Evolutionary conservation across 1,140 invertebrate species (phyloP), one percentile per base, ranked within the genome.

Genomic region (Neodiprion virginianus): DNA sequence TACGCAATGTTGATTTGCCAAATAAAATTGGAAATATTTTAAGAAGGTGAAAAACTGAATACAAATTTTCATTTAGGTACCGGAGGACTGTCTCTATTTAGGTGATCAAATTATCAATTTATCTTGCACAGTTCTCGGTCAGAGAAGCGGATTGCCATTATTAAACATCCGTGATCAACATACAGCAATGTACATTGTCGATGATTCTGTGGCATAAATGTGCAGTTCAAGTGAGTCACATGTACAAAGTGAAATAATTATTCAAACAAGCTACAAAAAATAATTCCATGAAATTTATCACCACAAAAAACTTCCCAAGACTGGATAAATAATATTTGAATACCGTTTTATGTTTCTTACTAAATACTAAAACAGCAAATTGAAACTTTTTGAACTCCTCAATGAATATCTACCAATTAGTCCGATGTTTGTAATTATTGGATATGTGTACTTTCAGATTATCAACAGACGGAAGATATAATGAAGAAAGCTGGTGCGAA

Each of bases 401-500:
- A 40, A 40, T 1, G 28, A 40, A 1, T 40, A 40, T 40, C 28
- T 40, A 40, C 28, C 28, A 40, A 0, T 40, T 5, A 40, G 5
- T 40, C 28, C 5, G 28, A 5, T 40, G 28, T 40, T 40, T 40
- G 1, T 40, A 40, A 40, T 40, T 40, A 3, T 40, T 40, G 28
- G 28, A 40, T 40, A 40, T 40, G 28, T 40, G 5, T 5, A 40
- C 28, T 50, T 66, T 17, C 10, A 71, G 53, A 21, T 71, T 70
- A 47, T 72, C 23, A 65, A 65, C 61, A 67, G 21, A 49, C 7
- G 53, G 53, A 61, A 61, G 53, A 48, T 53, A 79, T 70, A 61
- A 86, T 86, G 85, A 87, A 86, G 74, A 86, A 82, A 71, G 48
- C 78, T 28, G 77, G 75, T 1, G 73, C 67, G 49, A 85, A 85